Evolutionary conservation across 2,888 invertebrate species (phyloP).

Genomic region (Ditula angustiorana): DNA sequence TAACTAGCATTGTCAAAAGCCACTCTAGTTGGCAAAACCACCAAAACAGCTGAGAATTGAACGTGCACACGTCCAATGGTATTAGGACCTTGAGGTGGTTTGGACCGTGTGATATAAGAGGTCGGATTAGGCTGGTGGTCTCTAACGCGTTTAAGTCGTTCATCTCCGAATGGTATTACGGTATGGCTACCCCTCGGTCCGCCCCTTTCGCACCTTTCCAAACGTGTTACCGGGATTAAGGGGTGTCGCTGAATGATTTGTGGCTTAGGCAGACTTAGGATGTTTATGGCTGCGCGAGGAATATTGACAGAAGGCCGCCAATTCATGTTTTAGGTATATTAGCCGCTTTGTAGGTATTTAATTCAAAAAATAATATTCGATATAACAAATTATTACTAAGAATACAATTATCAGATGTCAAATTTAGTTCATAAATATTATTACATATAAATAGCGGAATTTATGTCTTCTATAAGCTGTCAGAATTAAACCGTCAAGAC

Average conservation of each 20-base stretch:
- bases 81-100: conserved; percentile 50
- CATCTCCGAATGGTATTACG: conserved; percentile 84
- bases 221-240: conserved; percentile 69
- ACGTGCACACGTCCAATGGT: conserved; percentile 60
- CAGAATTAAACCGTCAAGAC: too few species aligned
- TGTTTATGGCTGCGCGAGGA: conserved; percentile 25
- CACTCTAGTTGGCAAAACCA: conserved; percentile 74
- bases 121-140: conserved; percentile 62
- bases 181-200: conserved; percentile 59
- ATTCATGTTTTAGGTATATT: neutral
- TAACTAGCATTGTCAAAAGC: conserved; percentile 81
- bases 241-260: conserved; percentile 65
- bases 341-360: neutral
- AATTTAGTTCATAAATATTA: too few species aligned
- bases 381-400: too few species aligned
- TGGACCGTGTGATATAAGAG: neutral
- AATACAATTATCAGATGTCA: too few species aligned
- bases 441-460: too few species aligned
- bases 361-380: too few species aligned
- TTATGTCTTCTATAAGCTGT: too few species aligned
- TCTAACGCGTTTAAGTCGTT: conserved; percentile 81
- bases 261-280: conserved; percentile 42
- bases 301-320: conserved; percentile 29
- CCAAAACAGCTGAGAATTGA: conserved; percentile 77
- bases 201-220: conserved; percentile 59